Conservation (phyloP, 1,140 invertebrate species). For the Brachionus paranguensis region DNA sequence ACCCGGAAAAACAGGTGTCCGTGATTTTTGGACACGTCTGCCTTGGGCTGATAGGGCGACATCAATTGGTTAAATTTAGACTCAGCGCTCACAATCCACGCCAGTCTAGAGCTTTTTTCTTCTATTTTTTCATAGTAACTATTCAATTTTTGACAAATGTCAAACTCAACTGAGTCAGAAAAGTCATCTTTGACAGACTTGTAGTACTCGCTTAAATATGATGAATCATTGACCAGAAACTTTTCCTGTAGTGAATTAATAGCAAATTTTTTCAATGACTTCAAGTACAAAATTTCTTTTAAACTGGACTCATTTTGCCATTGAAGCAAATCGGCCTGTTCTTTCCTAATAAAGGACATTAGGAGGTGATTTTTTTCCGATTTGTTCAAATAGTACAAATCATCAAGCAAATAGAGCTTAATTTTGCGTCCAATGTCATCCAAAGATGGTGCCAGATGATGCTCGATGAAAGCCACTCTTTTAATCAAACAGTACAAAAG, state of each 20-base stretch:
- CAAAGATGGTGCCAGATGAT: not conserved
- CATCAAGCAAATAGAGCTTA: slow-evolving; percentile 5
- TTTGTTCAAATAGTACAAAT: slow-evolving; percentile 24
- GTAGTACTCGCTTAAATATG: not conserved
- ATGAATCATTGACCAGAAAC: not conserved
- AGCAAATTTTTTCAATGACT: slow-evolving; percentile 35
- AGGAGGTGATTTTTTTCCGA: slow-evolving; percentile 3
- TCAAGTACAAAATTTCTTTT: slow-evolving; percentile 37
- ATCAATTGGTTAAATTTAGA: not conserved
- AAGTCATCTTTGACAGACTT: not conserved
- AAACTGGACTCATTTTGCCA: slow-evolving; percentile 8
- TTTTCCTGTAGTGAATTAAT: slow-evolving; percentile 38
- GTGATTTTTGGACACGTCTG: not conserved
- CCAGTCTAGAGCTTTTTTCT: not conserved
- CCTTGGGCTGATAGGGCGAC: not conserved
- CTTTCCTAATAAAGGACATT: slow-evolving; percentile 27
- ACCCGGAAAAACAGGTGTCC: slow-evolving; percentile 32
- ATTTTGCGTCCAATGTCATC: not conserved
- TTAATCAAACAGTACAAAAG: not conserved
- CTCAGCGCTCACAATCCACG: not conserved
- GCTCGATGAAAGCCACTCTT: not conserved
- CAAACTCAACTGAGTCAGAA: not conserved
- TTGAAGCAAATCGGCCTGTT: slow-evolving; percentile 34
- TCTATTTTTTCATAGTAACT: slow-evolving; percentile 25
- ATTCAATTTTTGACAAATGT: slow-evolving; percentile 26